Percentiles rank a stretch among this genome's conserved stretches.
phyloP scores from a whole-genome alignment of 2,888 invertebrate genomes.

The Andrena trimmerana region DNA sequence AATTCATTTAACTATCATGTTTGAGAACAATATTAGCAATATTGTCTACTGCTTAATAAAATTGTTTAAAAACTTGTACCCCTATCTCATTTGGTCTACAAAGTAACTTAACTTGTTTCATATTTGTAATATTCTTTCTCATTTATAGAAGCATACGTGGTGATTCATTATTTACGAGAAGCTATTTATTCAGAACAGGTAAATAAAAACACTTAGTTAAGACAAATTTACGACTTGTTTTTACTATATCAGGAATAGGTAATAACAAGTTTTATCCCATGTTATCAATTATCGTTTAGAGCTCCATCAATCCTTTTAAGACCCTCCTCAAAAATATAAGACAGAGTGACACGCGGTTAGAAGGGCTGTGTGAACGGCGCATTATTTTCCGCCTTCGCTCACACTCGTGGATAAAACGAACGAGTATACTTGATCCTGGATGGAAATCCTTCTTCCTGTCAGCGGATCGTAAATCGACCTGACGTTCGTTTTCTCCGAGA shows the following conservation, averaged over 20 bases:
- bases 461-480: conserved; percentile 70
- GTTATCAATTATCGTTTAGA: conserved; percentile 30
- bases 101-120: too few relatives aligned
- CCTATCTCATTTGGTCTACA: too few relatives aligned
- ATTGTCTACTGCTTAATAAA: too few relatives aligned
- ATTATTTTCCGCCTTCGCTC: conserved; percentile 52
- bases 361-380: conserved; percentile 33
- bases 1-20: too few relatives aligned
- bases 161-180: not conserved
- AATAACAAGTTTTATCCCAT: not conserved
- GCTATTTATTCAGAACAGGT: not conserved
- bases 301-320: conserved; percentile 37
- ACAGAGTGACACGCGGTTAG: conserved; percentile 39
- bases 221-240: not conserved
- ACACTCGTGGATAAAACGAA: conserved; percentile 53
- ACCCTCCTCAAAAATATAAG: conserved; percentile 15
- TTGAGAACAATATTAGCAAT: too few relatives aligned
- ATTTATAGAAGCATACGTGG: too few relatives aligned
- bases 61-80: too few relatives aligned
- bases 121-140: too few relatives aligned
- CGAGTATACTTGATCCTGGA: conserved; percentile 56
- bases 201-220: not conserved
- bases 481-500: conserved; percentile 65
- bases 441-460: conserved; percentile 73
- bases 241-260: not conserved